These are phyloP conservation scores for Malaclemys terrapin DNA, from an alignment of 2,113 vertebrate genomes.

Conservation along the genomic window DNA sequence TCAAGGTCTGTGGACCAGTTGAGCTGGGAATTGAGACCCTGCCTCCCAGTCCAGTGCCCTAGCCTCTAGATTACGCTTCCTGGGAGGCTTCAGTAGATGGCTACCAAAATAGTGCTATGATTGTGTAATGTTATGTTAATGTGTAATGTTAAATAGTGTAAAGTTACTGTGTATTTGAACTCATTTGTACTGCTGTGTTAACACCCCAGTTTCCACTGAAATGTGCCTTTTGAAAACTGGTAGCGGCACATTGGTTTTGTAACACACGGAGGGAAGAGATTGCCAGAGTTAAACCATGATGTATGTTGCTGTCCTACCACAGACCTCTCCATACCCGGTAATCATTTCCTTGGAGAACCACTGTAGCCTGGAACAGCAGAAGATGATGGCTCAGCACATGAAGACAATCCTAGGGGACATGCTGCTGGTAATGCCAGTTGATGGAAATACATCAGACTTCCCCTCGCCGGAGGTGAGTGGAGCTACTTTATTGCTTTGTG, in stretches of 20 bases:
- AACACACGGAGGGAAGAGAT: fast-evolving
- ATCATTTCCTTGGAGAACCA: constrained; percentile 98
- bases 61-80: neutral
- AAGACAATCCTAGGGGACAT: constrained; percentile 85
- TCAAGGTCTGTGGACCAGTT: neutral
- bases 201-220: neutral
- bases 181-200: neutral
- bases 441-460: constrained; percentile 79
- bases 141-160: too few relatives aligned
- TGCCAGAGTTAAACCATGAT: neutral
- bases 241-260: neutral
- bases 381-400: constrained; percentile 89
- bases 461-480: constrained; percentile 92
- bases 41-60: neutral
- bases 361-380: constrained; percentile 92
- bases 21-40: neutral
- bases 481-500: neutral
- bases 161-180: neutral
- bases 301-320: neutral
- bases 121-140: too few relatives aligned
- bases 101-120: neutral
- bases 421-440: constrained; percentile 85
- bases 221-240: neutral
- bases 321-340: constrained; percentile 92
- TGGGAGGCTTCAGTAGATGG: neutral